Conservation (phyloP, 1,140 invertebrate genomes). For the Drosophila sechellia region DNA sequence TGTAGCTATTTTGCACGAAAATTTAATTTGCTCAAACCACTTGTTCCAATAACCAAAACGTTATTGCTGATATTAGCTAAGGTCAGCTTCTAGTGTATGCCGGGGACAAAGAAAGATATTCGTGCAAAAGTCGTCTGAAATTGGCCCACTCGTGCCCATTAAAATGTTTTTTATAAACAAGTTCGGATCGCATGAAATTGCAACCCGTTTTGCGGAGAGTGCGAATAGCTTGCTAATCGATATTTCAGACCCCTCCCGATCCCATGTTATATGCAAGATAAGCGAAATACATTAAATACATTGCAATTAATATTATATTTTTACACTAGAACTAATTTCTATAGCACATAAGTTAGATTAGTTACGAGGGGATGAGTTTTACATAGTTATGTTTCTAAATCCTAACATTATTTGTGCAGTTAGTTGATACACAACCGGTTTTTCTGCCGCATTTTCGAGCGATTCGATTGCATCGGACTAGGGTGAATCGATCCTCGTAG, state of each 20-base stretch:
- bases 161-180: conserved; percentile 28
- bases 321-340: background rate
- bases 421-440: conserved; percentile 23
- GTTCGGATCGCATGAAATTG: conserved; percentile 2
- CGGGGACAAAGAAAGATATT: conserved; percentile 15
- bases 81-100: conserved; percentile 18
- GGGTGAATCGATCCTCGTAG: conserved; percentile 3
- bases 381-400: background rate
- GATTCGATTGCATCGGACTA: conserved; percentile 5
- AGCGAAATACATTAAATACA: background rate
- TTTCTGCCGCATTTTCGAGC: background rate
- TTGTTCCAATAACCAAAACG: conserved; percentile 11
- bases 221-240: conserved; percentile 23
- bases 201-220: conserved; percentile 20
- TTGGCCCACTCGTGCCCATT: conserved; percentile 24
- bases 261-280: conserved; percentile 12
- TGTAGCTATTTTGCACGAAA: background rate
- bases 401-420: conserved; percentile 15
- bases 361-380: background rate
- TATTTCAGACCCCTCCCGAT: conserved; percentile 8
- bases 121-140: conserved; percentile 4
- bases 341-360: background rate
- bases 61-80: conserved; percentile 1
- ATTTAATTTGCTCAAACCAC: background rate
- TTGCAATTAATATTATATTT: too few species aligned